Base-by-base conservation (phyloP, 2,888 invertebrate genomes). In the Microctonus brassicae region DNA sequence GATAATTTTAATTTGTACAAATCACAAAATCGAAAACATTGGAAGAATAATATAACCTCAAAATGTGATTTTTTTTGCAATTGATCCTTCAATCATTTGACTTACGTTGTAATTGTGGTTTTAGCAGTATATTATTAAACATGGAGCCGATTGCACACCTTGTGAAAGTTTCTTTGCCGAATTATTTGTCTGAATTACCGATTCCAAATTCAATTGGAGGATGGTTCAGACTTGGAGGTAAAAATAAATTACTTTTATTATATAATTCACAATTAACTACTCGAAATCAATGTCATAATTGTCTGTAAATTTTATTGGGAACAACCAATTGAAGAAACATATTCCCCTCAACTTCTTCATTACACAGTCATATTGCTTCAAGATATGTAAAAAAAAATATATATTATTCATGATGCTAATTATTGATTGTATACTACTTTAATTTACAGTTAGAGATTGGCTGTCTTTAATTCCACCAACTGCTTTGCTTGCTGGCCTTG, bases 151-250 rank as follows among this genome's bases (percentile, higher is more conserved):
- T 96, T 70, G 93, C 95, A 66, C 91, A 92, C 83, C 88, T 95
- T 82, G 92, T 97, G 4, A 95, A 94, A 89, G 92, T 92, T 75
- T 91, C 93, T 55, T 88, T 97, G 79, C 96, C 97, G 5, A 93
- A 95, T 88, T 97, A 97, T 89, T 90, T 97, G 81, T 90, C 94
- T 69, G 91, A 91, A 84, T 89, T 97, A 76, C 97, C 97, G 22
- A 92, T 97, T 86, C 97, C 97, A 9, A 93, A 95, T 84, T 90
- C 93, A 13, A 88, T 96, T 78, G 93, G 94, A 76, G 97, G 97
- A 84, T 95, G 96, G 94, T 95, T 96, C 88, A 92, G 91, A 82
- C 90, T 97, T 77, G 93, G 95, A 88, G 90, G 97, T 96, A 90
- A 76, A 71, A 11, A 20, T 67, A 66, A 66, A 67, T 52, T 42